Conservation (phyloP, 2,888 invertebrate species). For the Archips xylosteana region DNA sequence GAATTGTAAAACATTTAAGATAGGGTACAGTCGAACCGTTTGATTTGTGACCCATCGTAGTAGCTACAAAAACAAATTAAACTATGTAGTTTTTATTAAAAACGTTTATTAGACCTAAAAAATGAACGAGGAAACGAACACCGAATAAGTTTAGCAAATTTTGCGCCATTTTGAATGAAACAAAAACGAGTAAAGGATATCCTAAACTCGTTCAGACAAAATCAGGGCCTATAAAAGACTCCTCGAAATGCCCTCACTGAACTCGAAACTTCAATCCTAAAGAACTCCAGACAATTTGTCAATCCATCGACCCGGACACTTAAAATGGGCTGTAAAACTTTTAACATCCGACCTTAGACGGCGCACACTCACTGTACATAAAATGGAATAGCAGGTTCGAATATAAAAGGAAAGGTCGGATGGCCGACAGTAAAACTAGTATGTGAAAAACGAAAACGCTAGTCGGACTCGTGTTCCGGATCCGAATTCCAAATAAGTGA, state of each 20-base stretch:
- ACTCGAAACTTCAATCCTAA: conserved; percentile 48
- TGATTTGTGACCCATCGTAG: no score
- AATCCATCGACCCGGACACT: conserved; percentile 62
- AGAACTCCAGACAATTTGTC: conserved; percentile 63
- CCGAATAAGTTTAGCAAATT: no score
- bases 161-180: background rate
- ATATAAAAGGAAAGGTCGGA: conserved; percentile 62
- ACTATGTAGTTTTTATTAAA: no score
- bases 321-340: conserved; percentile 72
- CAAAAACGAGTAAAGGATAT: background rate
- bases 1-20: no score
- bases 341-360: conserved; percentile 62
- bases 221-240: conserved; percentile 18
- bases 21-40: no score
- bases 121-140: no score
- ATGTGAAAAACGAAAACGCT: conserved; percentile 46
- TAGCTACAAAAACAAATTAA: no score
- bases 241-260: conserved; percentile 4
- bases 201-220: conserved; percentile 4
- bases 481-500: conserved; percentile 25
- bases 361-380: conserved; percentile 51
- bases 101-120: no score
- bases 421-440: conserved; percentile 54
- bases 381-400: conserved; percentile 66
- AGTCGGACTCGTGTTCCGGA: conserved; percentile 46